phyloP scores from a whole-genome alignment of 92 coral and sea anemone genomes.

The Plumapathes pennacea region DNA sequence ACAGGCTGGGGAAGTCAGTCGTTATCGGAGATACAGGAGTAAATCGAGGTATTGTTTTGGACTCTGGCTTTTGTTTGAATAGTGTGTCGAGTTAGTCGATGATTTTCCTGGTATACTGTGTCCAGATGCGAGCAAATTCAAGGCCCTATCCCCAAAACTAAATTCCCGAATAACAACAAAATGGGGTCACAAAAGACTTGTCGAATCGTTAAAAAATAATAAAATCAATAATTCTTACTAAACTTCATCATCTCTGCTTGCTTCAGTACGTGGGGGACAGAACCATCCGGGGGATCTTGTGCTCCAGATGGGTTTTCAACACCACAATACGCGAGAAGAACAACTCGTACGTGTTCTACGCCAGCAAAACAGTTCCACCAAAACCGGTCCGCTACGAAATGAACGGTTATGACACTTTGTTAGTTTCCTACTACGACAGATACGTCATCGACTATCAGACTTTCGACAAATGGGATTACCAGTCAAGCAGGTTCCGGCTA shows the following conservation, averaged over 20 bases:
- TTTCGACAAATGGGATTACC: conserved; percentile 75
- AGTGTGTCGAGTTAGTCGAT: too few species aligned
- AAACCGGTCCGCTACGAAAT: conserved; percentile 85
- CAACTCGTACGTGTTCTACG: conserved; percentile 81
- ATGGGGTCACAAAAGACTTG: neutral
- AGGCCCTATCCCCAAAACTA: too few species aligned
- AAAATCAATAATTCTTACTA: too few species aligned
- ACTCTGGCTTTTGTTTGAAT: too few species aligned
- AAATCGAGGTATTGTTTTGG: too few species aligned
- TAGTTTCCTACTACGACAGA: conserved; percentile 92
- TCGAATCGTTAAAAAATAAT: neutral
- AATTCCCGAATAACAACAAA: neutral
- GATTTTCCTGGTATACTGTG: too few species aligned
- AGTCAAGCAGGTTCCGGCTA: conserved; percentile 48
- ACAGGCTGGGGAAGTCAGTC: too few species aligned
- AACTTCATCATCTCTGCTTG: too few species aligned
- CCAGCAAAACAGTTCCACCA: conserved; percentile 78
- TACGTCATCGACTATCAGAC: conserved; percentile 78
- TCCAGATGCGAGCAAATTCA: too few species aligned
- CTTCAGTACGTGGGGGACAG: conserved; percentile 75
- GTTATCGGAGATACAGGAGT: too few species aligned
- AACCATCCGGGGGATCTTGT: conserved; percentile 58
- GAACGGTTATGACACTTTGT: conserved; percentile 88
- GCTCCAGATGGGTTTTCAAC: conserved; percentile 80
- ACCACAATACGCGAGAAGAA: conserved; percentile 63